Base-by-base conservation (phyloP, 2,113 vertebrate species). In the Puntigrus tetrazona region DNA sequence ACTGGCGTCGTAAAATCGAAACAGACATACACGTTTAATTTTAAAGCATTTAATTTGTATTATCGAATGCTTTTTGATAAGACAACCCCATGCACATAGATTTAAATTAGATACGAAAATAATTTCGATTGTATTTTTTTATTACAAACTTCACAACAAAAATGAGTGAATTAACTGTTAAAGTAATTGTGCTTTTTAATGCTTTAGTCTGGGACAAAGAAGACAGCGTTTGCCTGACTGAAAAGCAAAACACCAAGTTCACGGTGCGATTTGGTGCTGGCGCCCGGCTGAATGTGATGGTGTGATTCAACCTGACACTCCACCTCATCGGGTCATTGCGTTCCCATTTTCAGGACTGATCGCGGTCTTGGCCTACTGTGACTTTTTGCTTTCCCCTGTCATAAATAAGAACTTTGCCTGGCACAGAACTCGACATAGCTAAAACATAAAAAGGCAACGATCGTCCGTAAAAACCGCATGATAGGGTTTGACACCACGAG, bases 251-350 rank as follows among this genome's bases (percentile, higher is more conserved):
- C 45, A 80, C 45, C 85, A 88, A 78, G 82, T 78, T 89, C 84
- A 85, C 67, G 73, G 47, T 65, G 69, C 38, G 86, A 75, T 80
- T 41, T 41, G 29, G 82, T 67, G 31, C 14, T 70, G 52, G 81
- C 59, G 82, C 81, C 82, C 70, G 79, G 89, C 87, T 86, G 89
- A 88, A 91, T 52, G 76, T 75, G 91, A 89, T 86, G 85, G 88
- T 87, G 87, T 93, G 92, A 92, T 92, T 91, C 87, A 90, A 93
- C 87, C 90, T 93, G 93, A 94, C 93, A 93, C 86, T 91, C 91
- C 90, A 88, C 88, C 89, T 88, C 87, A 87, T 88, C 84, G 83
- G 73, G 92, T 93, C 92, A 86, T 86, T 89, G 92, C 92, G 91
- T 89, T 90, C 89, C 88, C 81, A 50, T 89, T 86, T 90, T 83